Conservation (phyloP, 1,140 invertebrate species). For the Sarcophaga bullata region DNA sequence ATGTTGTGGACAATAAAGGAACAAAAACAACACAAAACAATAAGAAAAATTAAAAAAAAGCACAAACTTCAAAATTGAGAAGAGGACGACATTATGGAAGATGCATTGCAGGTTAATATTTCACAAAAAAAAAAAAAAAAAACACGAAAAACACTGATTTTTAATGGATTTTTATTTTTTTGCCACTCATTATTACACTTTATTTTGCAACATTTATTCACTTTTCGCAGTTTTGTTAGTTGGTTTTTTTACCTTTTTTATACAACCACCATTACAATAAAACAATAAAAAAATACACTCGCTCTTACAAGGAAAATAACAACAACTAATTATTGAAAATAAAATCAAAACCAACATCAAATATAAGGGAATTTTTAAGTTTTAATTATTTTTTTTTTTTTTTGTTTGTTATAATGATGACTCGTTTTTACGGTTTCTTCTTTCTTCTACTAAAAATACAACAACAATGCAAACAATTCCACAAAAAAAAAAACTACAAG, state of each 20-base stretch:
- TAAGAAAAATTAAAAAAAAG: constrained; percentile 13
- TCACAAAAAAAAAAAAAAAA: too few species aligned
- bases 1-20: constrained; percentile 16
- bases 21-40: constrained; percentile 36
- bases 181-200: too few species aligned
- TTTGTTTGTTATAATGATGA: constrained; percentile 28
- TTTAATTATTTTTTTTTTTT: not conserved
- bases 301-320: too few species aligned
- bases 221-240: not conserved
- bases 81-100: not conserved
- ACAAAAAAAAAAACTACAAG: constrained; percentile 6
- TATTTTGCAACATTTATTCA: too few species aligned
- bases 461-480: not conserved
- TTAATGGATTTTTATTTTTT: too few species aligned
- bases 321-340: not conserved
- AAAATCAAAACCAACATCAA: not conserved
- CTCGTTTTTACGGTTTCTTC: constrained; percentile 40
- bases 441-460: constrained; percentile 1
- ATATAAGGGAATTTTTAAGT: not conserved
- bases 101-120: too few species aligned
- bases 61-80: constrained; percentile 31
- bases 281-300: too few species aligned
- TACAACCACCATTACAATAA: too few species aligned
- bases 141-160: too few species aligned
- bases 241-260: not conserved